These are phyloP conservation scores for Odocoileus hemionus DNA, from an alignment of 2,113 vertebrate genomes.

Conservation along the genomic window DNA sequence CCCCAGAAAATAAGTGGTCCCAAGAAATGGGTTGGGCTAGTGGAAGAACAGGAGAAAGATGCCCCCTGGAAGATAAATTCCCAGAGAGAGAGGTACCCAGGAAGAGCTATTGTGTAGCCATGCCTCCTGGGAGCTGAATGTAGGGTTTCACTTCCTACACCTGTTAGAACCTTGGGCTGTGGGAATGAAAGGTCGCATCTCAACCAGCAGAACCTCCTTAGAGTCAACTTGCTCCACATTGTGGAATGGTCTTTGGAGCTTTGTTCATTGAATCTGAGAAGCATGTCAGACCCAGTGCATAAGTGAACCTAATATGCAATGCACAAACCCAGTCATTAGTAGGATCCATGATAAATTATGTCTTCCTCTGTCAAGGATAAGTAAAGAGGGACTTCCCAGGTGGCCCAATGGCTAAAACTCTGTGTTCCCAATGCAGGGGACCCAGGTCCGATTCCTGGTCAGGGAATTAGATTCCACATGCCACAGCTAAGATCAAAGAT, in stretches of 20 bases:
- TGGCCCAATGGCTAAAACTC: neutral
- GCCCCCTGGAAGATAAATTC: neutral
- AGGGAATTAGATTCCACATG: neutral
- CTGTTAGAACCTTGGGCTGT: neutral
- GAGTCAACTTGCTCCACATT: neutral
- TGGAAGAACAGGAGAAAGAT: rapidly evolving
- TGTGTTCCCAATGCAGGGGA: neutral
- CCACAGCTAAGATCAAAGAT: neutral
- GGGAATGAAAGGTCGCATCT: neutral
- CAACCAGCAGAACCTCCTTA: neutral
- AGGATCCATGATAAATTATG: neutral
- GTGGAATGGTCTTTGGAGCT: neutral
- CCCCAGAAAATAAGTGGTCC: neutral
- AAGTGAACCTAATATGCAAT: neutral
- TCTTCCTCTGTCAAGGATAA: neutral
- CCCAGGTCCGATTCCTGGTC: neutral
- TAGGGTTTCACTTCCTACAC: neutral
- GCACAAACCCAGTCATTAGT: neutral
- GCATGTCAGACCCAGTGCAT: neutral
- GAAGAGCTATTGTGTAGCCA: neutral
- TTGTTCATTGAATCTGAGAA: neutral
- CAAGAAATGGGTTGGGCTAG: too few relatives aligned
- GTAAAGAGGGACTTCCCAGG: neutral
- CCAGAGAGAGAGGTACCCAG: neutral
- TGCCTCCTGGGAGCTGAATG: neutral